phyloP scores from a whole-genome alignment of 2,797 vertebrate species.

The Neosilurus mollespiculum region DNA sequence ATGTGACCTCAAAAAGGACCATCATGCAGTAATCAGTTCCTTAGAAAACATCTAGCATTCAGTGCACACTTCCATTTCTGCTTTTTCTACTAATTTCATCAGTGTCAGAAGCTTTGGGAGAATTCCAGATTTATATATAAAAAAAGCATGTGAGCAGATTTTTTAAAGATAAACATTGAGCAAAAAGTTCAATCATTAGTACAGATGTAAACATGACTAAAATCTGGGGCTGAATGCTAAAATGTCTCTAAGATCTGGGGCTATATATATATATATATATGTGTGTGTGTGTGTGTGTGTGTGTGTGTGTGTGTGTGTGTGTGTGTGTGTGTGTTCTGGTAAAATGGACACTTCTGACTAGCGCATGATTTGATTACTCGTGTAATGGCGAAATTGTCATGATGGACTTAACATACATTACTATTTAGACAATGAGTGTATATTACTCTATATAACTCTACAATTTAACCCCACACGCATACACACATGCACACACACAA shows the following conservation, averaged over 20 bases:
- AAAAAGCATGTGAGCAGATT: not conserved
- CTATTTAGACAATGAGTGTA: constrained; percentile 1
- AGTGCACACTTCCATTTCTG: constrained; percentile 7
- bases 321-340: not conserved
- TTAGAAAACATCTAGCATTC: constrained; percentile 1
- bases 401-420: not conserved
- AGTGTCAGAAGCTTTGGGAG: constrained; percentile 3
- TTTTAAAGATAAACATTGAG: not conserved
- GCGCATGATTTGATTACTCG: not conserved
- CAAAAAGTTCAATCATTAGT: no score
- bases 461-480: no score
- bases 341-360: not conserved
- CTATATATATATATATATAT: no score
- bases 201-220: not conserved
- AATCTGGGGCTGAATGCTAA: no score
- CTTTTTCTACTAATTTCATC: constrained; percentile 17
- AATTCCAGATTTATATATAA: not conserved
- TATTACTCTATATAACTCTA: not conserved
- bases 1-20: not conserved
- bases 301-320: no score
- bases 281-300: no score
- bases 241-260: not conserved
- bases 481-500: constrained; percentile 1
- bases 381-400: not conserved
- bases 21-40: not conserved